phyloP scores from a whole-genome alignment of 2,113 vertebrate species.

The Isichthys henryi region DNA sequence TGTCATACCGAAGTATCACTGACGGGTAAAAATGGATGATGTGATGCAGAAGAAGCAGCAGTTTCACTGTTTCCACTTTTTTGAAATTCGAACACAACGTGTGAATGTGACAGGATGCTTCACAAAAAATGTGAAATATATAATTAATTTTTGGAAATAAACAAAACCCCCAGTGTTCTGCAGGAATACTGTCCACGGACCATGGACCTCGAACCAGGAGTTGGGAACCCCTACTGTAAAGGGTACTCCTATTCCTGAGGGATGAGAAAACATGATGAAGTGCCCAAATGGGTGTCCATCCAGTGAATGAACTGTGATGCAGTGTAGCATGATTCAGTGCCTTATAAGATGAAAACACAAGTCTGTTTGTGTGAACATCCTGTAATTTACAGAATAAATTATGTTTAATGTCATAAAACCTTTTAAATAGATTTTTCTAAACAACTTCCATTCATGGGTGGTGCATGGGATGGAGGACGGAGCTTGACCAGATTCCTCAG shows the following conservation, averaged over 20 bases:
- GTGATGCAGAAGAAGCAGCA: background rate
- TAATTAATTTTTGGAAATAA: too few relatives aligned
- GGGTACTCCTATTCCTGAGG: too few relatives aligned
- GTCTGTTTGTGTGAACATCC: background rate
- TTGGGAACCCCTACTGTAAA: too few relatives aligned
- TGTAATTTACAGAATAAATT: background rate
- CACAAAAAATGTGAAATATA: background rate
- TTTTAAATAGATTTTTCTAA: background rate
- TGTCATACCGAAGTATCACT: too few relatives aligned
- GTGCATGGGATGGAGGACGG: background rate
- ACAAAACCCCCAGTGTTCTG: background rate
- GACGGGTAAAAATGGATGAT: too few relatives aligned
- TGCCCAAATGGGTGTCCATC: background rate
- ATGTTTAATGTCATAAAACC: background rate
- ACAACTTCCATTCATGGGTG: background rate
- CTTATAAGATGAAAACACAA: background rate
- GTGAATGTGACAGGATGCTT: background rate
- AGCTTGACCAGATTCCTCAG: background rate
- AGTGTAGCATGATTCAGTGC: background rate
- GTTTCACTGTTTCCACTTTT: background rate
- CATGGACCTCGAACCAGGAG: too few relatives aligned
- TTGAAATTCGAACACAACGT: background rate
- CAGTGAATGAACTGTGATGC: background rate
- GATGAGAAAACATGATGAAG: too few relatives aligned
- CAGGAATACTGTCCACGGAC: background rate